Percentiles rank a stretch among this genome's conserved stretches.
phyloP scores from a whole-genome alignment of 2,797 vertebrate genomes.

The Macrochelys suwanniensis region DNA sequence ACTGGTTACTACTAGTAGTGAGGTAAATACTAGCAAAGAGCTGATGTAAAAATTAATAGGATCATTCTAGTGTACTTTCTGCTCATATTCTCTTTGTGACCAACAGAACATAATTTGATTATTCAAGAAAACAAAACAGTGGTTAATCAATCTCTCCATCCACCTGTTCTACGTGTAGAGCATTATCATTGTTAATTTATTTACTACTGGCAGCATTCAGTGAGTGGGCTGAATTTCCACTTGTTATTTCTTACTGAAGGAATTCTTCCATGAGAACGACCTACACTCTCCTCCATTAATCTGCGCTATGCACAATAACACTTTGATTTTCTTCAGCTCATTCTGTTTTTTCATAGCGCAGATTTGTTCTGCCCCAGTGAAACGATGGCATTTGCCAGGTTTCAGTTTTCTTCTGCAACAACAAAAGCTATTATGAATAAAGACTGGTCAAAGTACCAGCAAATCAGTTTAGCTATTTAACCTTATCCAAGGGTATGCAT shows the following conservation, averaged over 20 bases:
- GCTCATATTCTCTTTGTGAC: not conserved
- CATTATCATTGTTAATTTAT: not conserved
- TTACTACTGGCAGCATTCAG: not conserved
- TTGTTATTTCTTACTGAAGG: not conserved
- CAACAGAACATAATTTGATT: not conserved
- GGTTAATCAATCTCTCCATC: not conserved
- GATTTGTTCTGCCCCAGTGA: not conserved
- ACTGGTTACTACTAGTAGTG: rapidly evolving
- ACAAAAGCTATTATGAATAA: not conserved
- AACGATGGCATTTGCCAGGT: conserved; percentile 5
- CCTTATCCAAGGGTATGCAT: not conserved
- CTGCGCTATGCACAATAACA: not conserved
- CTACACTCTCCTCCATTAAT: not conserved
- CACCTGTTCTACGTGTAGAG: not conserved
- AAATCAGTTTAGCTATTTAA: not conserved
- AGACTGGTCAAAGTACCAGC: not conserved
- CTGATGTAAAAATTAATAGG: not conserved
- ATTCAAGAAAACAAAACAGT: conserved; percentile 5
- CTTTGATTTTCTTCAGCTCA: not conserved
- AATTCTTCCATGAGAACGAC: not conserved
- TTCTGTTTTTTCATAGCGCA: not conserved
- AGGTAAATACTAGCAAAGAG: not conserved
- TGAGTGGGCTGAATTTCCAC: not conserved
- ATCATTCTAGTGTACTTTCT: not conserved
- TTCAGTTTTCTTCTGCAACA: conserved; percentile 4